Conservation (phyloP, 1,140 invertebrate species). For the Polyergus mexicanus region DNA sequence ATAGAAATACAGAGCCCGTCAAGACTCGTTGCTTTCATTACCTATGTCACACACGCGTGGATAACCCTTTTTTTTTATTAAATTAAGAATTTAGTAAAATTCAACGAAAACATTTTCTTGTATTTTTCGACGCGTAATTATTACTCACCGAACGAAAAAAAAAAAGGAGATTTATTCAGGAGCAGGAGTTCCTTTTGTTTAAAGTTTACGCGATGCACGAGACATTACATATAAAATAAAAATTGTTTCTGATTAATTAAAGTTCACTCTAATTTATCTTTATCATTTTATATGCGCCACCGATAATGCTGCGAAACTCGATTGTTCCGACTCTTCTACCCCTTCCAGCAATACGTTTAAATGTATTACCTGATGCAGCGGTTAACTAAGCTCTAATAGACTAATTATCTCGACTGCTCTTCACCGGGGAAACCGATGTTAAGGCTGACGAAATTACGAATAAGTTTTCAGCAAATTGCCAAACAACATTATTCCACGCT, state of each 20-base stretch:
- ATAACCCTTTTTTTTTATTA: background rate
- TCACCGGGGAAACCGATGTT: conserved; percentile 40
- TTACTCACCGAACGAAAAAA: background rate
- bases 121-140: background rate
- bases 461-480: conserved; percentile 63
- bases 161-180: background rate
- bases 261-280: background rate
- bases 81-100: background rate
- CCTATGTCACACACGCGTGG: background rate
- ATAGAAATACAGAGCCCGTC: background rate
- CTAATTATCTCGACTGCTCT: conserved; percentile 63
- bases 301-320: conserved; percentile 16
- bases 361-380: conserved; percentile 54
- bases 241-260: background rate
- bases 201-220: too few relatives aligned
- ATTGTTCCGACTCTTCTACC: conserved; percentile 43
- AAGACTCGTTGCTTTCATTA: conserved; percentile 42
- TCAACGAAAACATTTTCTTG: background rate
- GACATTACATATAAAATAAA: background rate
- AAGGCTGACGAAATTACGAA: conserved; percentile 63
- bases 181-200: background rate
- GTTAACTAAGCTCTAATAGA: conserved; percentile 66
- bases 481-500: conserved; percentile 54
- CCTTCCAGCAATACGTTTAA: conserved; percentile 46
- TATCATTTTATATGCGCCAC: background rate